Base-by-base conservation (phyloP, 2,113 vertebrate genomes). In the Gymnorhina tibicen region DNA sequence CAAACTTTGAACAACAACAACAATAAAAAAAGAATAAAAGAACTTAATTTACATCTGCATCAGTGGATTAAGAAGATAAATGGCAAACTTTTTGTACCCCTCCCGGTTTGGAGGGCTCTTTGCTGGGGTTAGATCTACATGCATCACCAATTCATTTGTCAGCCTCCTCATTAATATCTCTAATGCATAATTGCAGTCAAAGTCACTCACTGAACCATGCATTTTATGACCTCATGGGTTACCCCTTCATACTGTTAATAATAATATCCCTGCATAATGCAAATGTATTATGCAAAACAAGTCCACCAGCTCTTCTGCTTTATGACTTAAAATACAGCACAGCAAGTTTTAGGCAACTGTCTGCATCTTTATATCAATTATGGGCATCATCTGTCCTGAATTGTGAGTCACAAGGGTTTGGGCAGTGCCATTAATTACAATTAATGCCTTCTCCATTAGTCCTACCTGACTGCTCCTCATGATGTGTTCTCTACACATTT, bases 151-250 rank as follows among this genome's bases (percentile, higher is more conserved):
- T 58, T 73, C 72, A 86, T 86, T 88, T 80, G 46, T 88, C 76
- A 91, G 72, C 58, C 68, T 93, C 77, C 82, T 83, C 79, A 83
- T 92, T 90, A 91, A 78, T 84, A 88, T 44, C 60, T 77, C 35
- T 84, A 82, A 94, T 47, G 72, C 68, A 69, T 84, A 92, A 92
- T n/a, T 92, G 91, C 83, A 94, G 83, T 83, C 91, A 90, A 80
- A 94, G 52, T 66, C 88, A 84, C 55, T 59, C 79, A 62, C n/a
- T 80, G 68, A 94, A 84, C 86, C 92, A 66, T 26, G 84, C 28
- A 35, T 93, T 92, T 93, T 82, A 87, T 88, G 79, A 94, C 85
- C 94, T 96, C 87, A 82, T 49, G 67, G 58, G 67, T 97, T 85
- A 95, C 62, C 91, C 58, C 33, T 77, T 77, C 0, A 0, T 83